These are phyloP conservation scores for Epinotia bilunana DNA, from an alignment of 2,888 invertebrate species.

Conservation along the genomic window DNA sequence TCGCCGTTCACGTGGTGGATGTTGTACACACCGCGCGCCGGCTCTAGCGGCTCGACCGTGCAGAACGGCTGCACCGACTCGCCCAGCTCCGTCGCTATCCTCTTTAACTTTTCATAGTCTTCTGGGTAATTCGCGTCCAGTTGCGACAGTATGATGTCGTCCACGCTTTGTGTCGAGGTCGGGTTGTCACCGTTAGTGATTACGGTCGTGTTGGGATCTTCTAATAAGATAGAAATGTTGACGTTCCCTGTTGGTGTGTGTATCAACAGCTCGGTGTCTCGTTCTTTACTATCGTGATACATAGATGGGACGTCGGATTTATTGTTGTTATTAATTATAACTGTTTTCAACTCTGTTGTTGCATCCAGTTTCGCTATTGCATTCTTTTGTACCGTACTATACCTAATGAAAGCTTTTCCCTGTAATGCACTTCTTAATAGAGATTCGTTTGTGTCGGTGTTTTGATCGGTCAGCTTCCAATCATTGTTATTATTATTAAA, in stretches of 20 bases:
- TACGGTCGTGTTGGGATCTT: slow-evolving; percentile 74
- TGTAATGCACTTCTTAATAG: slow-evolving; percentile 92
- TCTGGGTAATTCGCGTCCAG: slow-evolving; percentile 89
- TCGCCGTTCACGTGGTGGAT: slow-evolving; percentile 80
- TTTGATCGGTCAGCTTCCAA: slow-evolving; percentile 91
- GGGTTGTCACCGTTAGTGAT: slow-evolving; percentile 81
- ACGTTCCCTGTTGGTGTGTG: slow-evolving; percentile 72
- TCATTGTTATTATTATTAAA: slow-evolving; percentile 92
- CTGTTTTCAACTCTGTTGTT: slow-evolving; percentile 72
- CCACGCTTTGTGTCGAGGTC: slow-evolving; percentile 86
- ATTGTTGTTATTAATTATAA: slow-evolving; percentile 78
- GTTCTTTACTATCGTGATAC: slow-evolving; percentile 78
- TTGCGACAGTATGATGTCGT: slow-evolving; percentile 88
- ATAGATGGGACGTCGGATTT: slow-evolving; percentile 83
- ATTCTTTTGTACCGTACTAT: slow-evolving; percentile 84
- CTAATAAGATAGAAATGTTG: slow-evolving; percentile 80
- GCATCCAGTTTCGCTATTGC: slow-evolving; percentile 73
- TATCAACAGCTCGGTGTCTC: slow-evolving; percentile 73
- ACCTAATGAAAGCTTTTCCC: slow-evolving; percentile 88
- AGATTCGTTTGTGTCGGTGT: slow-evolving; percentile 88
- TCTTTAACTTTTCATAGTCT: slow-evolving; percentile 93
- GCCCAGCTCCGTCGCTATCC: slow-evolving; percentile 92
- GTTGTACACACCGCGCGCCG: slow-evolving; percentile 82
- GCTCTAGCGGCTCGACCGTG: slow-evolving; percentile 82
- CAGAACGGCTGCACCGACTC: slow-evolving; percentile 90